Percentiles rank a stretch among this genome's conserved stretches.
Conservation (phyloP, 2,888 invertebrate species). For the Celastrina argiolus region DNA sequence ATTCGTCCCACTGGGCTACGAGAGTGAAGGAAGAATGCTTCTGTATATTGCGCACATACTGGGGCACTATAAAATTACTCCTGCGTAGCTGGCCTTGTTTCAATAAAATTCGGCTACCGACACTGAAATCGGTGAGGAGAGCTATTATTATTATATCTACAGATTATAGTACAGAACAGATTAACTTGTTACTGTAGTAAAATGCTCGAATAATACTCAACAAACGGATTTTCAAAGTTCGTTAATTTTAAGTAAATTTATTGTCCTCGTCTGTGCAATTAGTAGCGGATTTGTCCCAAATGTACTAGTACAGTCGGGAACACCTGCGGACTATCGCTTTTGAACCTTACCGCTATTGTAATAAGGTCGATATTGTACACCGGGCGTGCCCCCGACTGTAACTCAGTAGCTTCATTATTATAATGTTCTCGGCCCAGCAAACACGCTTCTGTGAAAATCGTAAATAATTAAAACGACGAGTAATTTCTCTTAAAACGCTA, state of each 20-base stretch:
- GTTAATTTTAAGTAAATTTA: constrained; percentile 11
- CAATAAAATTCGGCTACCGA: too few species aligned
- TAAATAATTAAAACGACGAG: not conserved
- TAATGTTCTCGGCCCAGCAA: constrained; percentile 12
- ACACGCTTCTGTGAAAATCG: not conserved
- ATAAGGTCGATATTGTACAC: not conserved
- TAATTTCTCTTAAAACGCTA: not conserved
- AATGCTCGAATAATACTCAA: constrained; percentile 1
- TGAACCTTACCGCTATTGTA: not conserved
- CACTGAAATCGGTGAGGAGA: too few species aligned
- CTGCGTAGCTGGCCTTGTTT: too few species aligned
- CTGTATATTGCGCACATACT: too few species aligned
- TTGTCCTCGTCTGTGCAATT: not conserved
- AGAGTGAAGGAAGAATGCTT: too few species aligned
- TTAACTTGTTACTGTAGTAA: not conserved
- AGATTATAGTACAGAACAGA: too few species aligned
- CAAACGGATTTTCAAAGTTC: constrained; percentile 9
- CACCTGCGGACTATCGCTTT: not conserved
- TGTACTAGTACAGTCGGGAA: not conserved
- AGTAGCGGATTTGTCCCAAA: constrained; percentile 2
- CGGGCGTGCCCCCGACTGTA: not conserved
- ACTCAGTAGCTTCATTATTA: constrained; percentile 6
- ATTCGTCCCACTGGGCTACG: too few species aligned
- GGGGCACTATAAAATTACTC: too few species aligned
- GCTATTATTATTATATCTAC: too few species aligned